phyloP scores from a whole-genome alignment of 2,113 vertebrate species.

The Dolichallabes microphthalmus region DNA sequence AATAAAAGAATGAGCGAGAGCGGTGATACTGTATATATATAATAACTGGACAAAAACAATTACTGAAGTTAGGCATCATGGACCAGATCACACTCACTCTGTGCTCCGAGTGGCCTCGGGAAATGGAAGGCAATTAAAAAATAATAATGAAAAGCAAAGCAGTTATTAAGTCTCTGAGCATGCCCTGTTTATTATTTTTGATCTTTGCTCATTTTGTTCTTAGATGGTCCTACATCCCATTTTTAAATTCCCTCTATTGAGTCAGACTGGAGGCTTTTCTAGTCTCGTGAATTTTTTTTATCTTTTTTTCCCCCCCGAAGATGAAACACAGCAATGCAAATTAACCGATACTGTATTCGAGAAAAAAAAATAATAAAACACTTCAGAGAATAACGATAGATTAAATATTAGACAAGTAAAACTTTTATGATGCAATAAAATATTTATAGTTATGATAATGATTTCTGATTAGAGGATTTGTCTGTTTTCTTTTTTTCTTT shows the following conservation, averaged over 20 bases:
- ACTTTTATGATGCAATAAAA: conserved; percentile 43
- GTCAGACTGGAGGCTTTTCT: not conserved
- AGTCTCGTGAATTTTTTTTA: too few relatives aligned
- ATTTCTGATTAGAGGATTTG: not conserved
- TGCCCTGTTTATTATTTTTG: conserved; percentile 43
- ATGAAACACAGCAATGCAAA: not conserved
- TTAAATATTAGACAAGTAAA: conserved; percentile 21
- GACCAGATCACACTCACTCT: conserved; percentile 33
- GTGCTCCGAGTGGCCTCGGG: conserved; percentile 58
- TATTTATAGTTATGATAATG: conserved; percentile 34
- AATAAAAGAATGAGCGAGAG: not conserved
- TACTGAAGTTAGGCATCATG: conserved; percentile 37
- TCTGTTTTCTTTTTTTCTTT: conserved; percentile 1
- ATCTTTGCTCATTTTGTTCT: conserved; percentile 26
- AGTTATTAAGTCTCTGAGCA: conserved; percentile 41
- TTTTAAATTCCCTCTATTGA: not conserved
- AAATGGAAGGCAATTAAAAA: conserved; percentile 60
- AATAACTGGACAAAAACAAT: not conserved
- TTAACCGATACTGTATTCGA: not conserved
- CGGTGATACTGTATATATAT: not conserved
- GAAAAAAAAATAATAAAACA: not conserved
- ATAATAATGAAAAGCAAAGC: conserved; percentile 54
- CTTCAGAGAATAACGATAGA: conserved; percentile 13
- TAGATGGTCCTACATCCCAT: not conserved
- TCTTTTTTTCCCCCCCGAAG: too few relatives aligned